These are phyloP conservation scores for Agrilus planipennis DNA, from an alignment of 1,140 invertebrate genomes.

Conservation along the genomic window DNA sequence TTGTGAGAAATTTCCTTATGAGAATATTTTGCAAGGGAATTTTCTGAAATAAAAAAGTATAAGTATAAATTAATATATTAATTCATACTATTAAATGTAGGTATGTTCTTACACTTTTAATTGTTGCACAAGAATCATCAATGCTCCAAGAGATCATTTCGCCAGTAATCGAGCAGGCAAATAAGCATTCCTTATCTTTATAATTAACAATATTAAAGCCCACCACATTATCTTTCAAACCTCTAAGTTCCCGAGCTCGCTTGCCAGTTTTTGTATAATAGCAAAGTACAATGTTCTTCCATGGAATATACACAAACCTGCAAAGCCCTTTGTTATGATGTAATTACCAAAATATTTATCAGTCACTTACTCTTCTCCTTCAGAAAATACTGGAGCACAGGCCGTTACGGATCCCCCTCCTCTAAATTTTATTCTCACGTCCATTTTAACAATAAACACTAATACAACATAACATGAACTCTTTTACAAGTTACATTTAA, in stretches of 20 bases:
- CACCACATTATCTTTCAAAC: constrained; percentile 36
- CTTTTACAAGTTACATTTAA: no score
- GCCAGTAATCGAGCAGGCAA: constrained; percentile 42
- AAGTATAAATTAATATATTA: constrained; percentile 1
- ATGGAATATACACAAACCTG: constrained; percentile 45
- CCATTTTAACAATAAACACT: no score
- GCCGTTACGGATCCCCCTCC: constrained; percentile 48
- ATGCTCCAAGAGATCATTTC: constrained; percentile 42
- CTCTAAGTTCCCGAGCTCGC: constrained; percentile 40
- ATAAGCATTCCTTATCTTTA: constrained; percentile 35
- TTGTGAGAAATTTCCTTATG: constrained; percentile 17
- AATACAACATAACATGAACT: no score
- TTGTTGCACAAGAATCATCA: constrained; percentile 36
- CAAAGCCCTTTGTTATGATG: constrained; percentile 13
- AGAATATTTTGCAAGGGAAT: constrained; percentile 21
- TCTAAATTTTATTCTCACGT: constrained; percentile 22
- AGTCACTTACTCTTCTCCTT: constrained; percentile 49
- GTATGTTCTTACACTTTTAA: constrained; percentile 34
- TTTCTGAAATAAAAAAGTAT: constrained; percentile 14
- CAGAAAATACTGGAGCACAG: constrained; percentile 47
- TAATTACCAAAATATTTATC: constrained; percentile 10
- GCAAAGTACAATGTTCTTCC: constrained; percentile 41
- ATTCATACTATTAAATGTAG: constrained; percentile 19
- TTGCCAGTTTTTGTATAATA: constrained; percentile 46
- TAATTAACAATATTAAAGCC: constrained; percentile 35